Evolutionary conservation across 2,797 vertebrate genomes (phyloP).

Genomic region (Acrossocheilus fasciatus): DNA sequence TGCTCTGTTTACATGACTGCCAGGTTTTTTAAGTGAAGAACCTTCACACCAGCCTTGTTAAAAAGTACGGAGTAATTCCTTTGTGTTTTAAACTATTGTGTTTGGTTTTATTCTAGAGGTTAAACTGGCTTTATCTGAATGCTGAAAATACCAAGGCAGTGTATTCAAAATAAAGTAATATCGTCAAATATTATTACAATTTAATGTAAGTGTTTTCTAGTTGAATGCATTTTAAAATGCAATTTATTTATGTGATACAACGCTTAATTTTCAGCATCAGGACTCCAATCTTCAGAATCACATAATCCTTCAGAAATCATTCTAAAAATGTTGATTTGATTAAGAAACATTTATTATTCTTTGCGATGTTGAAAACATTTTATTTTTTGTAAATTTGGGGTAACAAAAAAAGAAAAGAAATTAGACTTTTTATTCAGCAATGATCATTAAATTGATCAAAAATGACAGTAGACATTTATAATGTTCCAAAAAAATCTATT

Average conservation of each 20-base stretch:
- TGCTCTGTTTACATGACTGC: constrained; percentile 1
- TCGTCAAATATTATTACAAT: background rate
- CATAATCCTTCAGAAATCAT: background rate
- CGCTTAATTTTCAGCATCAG: background rate
- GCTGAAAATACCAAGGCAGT: background rate
- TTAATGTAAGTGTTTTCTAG: background rate
- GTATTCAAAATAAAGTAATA: background rate
- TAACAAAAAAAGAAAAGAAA: background rate
- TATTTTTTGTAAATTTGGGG: background rate
- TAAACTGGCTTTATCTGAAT: background rate
- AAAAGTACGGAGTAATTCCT: background rate
- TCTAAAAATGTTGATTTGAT: background rate
- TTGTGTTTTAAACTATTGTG: background rate
- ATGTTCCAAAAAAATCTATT: background rate
- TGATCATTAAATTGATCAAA: background rate
- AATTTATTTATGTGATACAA: background rate
- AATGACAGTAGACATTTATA: background rate
- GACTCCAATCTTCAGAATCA: background rate
- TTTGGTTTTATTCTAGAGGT: background rate
- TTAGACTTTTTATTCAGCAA: background rate
- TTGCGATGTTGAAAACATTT: background rate
- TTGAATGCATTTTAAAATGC: background rate
- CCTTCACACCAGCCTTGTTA: background rate
- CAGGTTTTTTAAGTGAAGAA: background rate
- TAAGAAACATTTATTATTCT: background rate